Evolutionary conservation across 2,888 invertebrate species (phyloP), one percentile per base, ranked within the genome.

Genomic region (Iphiclides podalirius): DNA sequence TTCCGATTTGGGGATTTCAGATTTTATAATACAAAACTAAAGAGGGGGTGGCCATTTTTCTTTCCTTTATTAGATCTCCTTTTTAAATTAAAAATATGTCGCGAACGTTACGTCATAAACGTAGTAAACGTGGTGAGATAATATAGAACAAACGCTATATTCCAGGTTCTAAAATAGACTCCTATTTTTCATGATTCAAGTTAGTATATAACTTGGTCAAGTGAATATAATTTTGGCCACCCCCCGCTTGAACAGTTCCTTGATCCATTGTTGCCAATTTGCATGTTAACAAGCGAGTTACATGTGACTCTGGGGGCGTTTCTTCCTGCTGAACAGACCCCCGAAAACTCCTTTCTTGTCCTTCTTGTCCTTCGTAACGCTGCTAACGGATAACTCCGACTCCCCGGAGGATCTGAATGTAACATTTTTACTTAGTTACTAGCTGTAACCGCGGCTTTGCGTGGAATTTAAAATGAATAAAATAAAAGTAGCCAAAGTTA

Each of bases 321-420:
- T 90, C 74, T 88, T 89, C 47, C 90, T 81, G 58, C 90, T 90
- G 74, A 91, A 91, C n/a, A 91, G 80, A 17, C 90, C 90, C 52
- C 90, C 90, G 63, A 91, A 90, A 20, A 91, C 87, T 1, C 91
- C 90, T 23, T 91, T 91, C 71, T 90, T 90, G 69, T 91, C 91
- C 47, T 90, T 90, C 62, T 90, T 90, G 46, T 90, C 90, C 50
- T 83, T 86, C 2, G 82, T 72, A 28, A 82, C 80, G 3, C 86
- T 78, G 43, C 82, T 81, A 13, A 87, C 80, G 0, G 89, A 89
- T 6, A 89, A 60, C 56, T 89, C 89, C 0, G 89, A 89, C 52
- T 89, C 89, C 0, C 89, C 89, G 0, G 83, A 88, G 0, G 83
- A 89, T 55, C 87, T 89, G 58, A 11, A 40, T 34, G 26, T n/a